phyloP scores from a whole-genome alignment of 2,888 invertebrate genomes.

The Yponomeuta cagnagella region DNA sequence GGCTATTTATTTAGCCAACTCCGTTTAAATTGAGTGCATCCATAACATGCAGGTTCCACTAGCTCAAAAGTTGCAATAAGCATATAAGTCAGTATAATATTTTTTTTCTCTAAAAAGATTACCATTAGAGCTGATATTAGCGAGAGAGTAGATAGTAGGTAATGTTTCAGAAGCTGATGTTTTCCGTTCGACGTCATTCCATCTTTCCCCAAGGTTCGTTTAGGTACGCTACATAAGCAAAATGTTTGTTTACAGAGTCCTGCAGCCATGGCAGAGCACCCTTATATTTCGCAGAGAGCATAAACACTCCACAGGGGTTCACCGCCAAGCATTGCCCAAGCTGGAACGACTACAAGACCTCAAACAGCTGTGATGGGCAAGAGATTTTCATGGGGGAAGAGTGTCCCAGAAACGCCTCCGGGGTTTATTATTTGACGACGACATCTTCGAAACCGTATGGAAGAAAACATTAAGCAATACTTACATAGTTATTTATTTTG shows the following conservation, averaged over 20 bases:
- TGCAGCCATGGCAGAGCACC: constrained; percentile 81
- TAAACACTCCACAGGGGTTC: constrained; percentile 67
- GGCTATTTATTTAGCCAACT: too few species aligned
- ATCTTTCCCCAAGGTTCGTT: too few species aligned
- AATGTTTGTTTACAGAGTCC: constrained; percentile 54
- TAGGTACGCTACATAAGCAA: neutral
- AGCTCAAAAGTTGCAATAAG: too few species aligned
- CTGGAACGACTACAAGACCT: constrained; percentile 45
- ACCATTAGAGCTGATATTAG: too few species aligned
- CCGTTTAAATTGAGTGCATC: too few species aligned
- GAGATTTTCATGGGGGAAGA: constrained; percentile 74
- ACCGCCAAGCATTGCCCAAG: constrained; percentile 68
- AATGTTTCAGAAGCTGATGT: too few species aligned
- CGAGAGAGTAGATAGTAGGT: too few species aligned
- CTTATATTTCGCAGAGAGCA: constrained; percentile 78
- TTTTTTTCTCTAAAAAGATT: too few species aligned
- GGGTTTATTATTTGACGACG: constrained; percentile 77
- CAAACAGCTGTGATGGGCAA: constrained; percentile 31
- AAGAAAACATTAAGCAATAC: constrained; percentile 17
- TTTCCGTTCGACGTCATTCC: neutral
- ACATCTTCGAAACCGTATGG: constrained; percentile 71
- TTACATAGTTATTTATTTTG: neutral
- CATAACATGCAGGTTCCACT: too few species aligned
- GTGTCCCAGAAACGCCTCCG: constrained; percentile 45
- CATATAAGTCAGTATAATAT: too few species aligned